Percentiles rank a stretch among this genome's conserved stretches.
Evolutionary conservation across 2,797 vertebrate genomes (phyloP).

Genomic region (Sarcoramphus papa): DNA sequence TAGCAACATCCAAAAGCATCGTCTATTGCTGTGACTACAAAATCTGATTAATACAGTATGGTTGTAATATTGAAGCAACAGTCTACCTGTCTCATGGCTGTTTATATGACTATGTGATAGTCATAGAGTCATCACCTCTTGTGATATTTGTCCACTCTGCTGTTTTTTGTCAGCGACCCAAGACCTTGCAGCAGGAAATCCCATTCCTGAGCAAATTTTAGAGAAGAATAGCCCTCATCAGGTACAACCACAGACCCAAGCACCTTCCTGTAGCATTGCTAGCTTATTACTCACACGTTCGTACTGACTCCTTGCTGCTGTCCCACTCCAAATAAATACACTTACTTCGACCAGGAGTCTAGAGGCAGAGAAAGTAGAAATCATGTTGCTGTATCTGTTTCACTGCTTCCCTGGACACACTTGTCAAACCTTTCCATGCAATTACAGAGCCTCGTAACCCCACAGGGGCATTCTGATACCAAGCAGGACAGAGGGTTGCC

Average conservation of each 20-base stretch:
- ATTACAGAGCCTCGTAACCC: background rate
- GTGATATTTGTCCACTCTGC: background rate
- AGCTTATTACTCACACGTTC: background rate
- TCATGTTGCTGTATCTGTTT: background rate
- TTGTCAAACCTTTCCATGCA: background rate
- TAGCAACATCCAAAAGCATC: background rate
- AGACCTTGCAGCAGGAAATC: background rate
- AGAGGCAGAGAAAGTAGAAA: background rate
- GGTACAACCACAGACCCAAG: background rate
- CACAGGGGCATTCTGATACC: background rate
- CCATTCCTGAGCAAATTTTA: background rate
- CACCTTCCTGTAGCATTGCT: background rate
- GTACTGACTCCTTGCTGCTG: background rate
- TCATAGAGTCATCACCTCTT: background rate
- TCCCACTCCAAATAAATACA: background rate
- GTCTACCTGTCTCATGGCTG: background rate
- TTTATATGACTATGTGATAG: background rate
- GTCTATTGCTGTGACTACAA: background rate
- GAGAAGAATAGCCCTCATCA: background rate
- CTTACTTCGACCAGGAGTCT: background rate
- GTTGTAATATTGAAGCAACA: background rate
- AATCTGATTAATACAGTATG: background rate
- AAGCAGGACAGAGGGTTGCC: background rate
- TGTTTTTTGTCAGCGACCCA: background rate
- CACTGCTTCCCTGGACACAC: background rate